Conservation (phyloP, 1,140 invertebrate species). For the Conus betulinus region DNA sequence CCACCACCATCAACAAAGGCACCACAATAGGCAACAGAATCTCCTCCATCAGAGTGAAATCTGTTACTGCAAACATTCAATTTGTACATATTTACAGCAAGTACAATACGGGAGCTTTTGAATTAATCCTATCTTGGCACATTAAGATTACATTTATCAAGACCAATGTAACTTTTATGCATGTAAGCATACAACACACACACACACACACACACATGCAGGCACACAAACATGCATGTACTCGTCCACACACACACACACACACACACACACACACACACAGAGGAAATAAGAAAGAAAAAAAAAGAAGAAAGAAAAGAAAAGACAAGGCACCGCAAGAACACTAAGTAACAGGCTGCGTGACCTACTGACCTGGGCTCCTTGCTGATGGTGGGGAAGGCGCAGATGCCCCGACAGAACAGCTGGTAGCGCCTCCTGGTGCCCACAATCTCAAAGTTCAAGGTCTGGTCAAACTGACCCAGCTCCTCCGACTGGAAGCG, state of each 20-base stretch:
- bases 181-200: neutral
- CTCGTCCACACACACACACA: neutral
- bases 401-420: conserved; percentile 75
- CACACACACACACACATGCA: neutral
- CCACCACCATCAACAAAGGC: too few relatives aligned
- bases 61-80: too few relatives aligned
- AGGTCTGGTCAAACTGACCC: conserved; percentile 76
- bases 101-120: too few relatives aligned
- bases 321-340: neutral
- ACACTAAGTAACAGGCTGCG: neutral
- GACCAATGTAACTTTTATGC: too few relatives aligned
- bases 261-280: neutral
- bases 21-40: too few relatives aligned
- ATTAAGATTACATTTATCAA: too few relatives aligned
- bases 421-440: conserved; percentile 74
- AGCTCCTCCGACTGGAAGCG: conserved; percentile 74
- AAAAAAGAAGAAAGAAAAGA: neutral
- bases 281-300: neutral
- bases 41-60: too few relatives aligned
- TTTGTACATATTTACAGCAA: too few relatives aligned
- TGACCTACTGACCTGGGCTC: conserved; percentile 71
- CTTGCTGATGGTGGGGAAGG: conserved; percentile 75
- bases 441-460: conserved; percentile 76
- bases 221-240: neutral
- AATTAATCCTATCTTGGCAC: too few relatives aligned